Evolutionary conservation across 2,888 invertebrate genomes (phyloP).

Genomic region (Lissocephala sabroskyi): DNA sequence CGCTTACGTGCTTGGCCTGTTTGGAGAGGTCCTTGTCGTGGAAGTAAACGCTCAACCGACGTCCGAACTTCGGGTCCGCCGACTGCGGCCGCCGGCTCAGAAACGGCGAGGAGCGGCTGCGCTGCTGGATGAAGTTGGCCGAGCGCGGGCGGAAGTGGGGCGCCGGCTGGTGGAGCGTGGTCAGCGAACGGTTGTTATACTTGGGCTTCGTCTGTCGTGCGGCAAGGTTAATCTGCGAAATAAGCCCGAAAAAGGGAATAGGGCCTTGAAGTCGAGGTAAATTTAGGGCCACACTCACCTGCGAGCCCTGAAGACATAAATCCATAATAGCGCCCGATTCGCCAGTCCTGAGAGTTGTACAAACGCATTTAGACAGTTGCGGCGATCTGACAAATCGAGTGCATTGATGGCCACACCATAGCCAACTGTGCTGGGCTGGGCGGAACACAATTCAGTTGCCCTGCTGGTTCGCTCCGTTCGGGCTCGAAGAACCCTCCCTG

Average conservation of each 20-base stretch:
- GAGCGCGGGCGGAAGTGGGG: constrained; percentile 67
- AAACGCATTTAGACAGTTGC: constrained; percentile 29
- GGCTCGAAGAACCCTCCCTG: constrained; percentile 46
- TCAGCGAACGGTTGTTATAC: constrained; percentile 53
- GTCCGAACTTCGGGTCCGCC: constrained; percentile 69
- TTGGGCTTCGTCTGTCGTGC: constrained; percentile 69
- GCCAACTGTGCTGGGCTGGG: constrained; percentile 40
- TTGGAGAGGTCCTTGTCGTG: constrained; percentile 43
- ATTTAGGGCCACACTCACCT: constrained; percentile 48
- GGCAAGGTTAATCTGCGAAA: constrained; percentile 70
- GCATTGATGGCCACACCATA: constrained; percentile 21
- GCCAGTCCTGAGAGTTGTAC: constrained; percentile 8
- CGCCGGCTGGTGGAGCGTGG: constrained; percentile 34
- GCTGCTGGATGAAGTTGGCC: constrained; percentile 65
- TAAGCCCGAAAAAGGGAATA: not conserved
- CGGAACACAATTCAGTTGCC: constrained; percentile 12
- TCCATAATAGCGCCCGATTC: constrained; percentile 65
- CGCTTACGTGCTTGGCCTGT: constrained; percentile 35
- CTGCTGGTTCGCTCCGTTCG: constrained; percentile 31
- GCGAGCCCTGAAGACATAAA: constrained; percentile 71
- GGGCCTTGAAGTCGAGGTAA: not conserved
- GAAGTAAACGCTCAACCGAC: constrained; percentile 43
- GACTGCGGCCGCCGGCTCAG: constrained; percentile 68
- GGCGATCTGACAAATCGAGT: constrained; percentile 19
- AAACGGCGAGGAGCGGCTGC: constrained; percentile 63